Evolutionary conservation across 2,113 vertebrate genomes (phyloP).

Genomic region (Mirounga angustirostris): DNA sequence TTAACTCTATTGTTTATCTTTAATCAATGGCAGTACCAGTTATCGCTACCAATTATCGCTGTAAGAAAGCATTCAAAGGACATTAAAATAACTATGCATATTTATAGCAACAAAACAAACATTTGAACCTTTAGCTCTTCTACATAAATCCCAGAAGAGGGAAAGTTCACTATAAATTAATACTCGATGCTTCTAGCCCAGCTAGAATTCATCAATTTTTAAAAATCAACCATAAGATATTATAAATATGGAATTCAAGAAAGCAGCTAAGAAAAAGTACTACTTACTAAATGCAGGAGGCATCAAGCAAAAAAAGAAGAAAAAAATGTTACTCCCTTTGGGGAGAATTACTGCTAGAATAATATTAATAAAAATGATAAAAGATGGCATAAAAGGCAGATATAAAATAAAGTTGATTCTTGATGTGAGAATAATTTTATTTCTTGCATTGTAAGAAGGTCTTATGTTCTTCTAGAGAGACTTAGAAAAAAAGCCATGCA

Average conservation of each 20-base stretch:
- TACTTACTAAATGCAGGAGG: slow-evolving; percentile 60
- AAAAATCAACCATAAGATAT: slow-evolving; percentile 51
- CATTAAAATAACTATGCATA: slow-evolving; percentile 64
- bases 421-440: slow-evolving; percentile 42
- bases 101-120: slow-evolving; percentile 71
- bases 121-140: slow-evolving; percentile 35
- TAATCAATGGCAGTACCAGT: slow-evolving; percentile 29
- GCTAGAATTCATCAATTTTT: slow-evolving; percentile 80
- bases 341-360: background rate
- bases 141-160: slow-evolving; percentile 51
- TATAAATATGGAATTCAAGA: slow-evolving; percentile 69
- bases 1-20: slow-evolving; percentile 48
- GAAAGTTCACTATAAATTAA: slow-evolving; percentile 73
- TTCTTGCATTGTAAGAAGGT: slow-evolving; percentile 34
- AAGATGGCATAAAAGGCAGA: slow-evolving; percentile 15
- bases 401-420: background rate
- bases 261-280: slow-evolving; percentile 69
- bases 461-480: slow-evolving; percentile 37
- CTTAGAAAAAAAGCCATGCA: slow-evolving; percentile 7
- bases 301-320: background rate
- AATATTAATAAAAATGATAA: slow-evolving; percentile 38
- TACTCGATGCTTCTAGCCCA: slow-evolving; percentile 83
- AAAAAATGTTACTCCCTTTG: background rate
- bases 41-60: slow-evolving; percentile 33
- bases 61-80: slow-evolving; percentile 61